Conservation (phyloP, 2,888 invertebrate genomes). For the Scaptomyza parva region DNA sequence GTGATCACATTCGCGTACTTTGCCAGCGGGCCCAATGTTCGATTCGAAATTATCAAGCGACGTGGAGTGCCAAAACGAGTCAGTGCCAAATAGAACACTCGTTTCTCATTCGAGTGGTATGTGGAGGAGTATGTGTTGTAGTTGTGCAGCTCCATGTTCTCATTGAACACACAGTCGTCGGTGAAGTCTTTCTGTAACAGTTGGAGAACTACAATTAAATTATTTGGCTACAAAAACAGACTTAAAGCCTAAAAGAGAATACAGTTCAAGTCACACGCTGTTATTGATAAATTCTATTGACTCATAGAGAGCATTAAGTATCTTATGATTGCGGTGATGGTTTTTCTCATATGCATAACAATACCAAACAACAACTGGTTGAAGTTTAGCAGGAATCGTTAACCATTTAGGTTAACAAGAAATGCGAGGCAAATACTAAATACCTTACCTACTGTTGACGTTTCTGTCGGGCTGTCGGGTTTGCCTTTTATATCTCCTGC, state of each 20-base stretch:
- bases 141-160: conserved; percentile 93
- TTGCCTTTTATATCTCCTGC: conserved; percentile 54
- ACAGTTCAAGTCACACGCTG: conserved; percentile 24
- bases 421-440: conserved; percentile 14
- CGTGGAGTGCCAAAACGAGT: conserved; percentile 90
- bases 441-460: conserved; percentile 46
- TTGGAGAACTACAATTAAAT: conserved; percentile 77
- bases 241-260: no score
- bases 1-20: conserved; percentile 90
- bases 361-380: conserved; percentile 13
- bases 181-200: conserved; percentile 93
- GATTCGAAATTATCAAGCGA: conserved; percentile 89
- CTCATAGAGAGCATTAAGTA: conserved; percentile 16
- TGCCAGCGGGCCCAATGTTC: conserved; percentile 90
- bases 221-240: conserved; percentile 78
- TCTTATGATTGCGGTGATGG: conserved; percentile 24
- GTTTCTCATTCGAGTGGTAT: conserved; percentile 89
- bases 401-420: neutral
- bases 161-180: conserved; percentile 94
- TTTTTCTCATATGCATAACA: conserved; percentile 52
- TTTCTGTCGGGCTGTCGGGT: conserved; percentile 21
- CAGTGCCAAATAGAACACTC: conserved; percentile 91
- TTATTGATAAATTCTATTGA: conserved; percentile 6
- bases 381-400: conserved; percentile 20
- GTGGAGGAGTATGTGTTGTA: conserved; percentile 94